Evolutionary conservation across 2,113 vertebrate genomes (phyloP).

Genomic region (Engraulis encrasicolus): DNA sequence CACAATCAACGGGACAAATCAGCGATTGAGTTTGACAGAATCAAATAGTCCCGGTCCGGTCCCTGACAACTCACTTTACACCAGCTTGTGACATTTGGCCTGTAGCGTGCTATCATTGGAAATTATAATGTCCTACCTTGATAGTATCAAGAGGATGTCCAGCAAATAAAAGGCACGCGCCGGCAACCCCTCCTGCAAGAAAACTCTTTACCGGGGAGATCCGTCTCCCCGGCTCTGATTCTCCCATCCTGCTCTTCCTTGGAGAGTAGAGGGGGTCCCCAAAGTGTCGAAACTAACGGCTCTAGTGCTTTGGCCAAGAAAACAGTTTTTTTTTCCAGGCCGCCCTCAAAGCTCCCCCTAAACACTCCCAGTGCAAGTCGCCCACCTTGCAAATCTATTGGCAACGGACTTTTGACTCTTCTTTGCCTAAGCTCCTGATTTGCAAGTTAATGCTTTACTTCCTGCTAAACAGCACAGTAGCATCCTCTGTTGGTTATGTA

Average conservation of each 20-base stretch:
- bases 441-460: constrained; percentile 26
- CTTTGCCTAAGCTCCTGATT: constrained; percentile 2
- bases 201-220: constrained; percentile 76
- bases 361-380: neutral
- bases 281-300: neutral
- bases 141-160: constrained; percentile 81
- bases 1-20: neutral
- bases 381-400: neutral
- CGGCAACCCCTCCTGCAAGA: constrained; percentile 69
- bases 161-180: constrained; percentile 71
- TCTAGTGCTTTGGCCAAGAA: neutral
- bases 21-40: neutral
- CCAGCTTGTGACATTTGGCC: neutral
- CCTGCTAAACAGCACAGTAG: neutral
- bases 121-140: no score
- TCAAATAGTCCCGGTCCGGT: neutral
- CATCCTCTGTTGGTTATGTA: constrained; percentile 2
- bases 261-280: neutral
- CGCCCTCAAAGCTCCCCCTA: neutral
- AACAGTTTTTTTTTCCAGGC: neutral
- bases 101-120: neutral
- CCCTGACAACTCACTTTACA: neutral
- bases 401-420: constrained; percentile 10
- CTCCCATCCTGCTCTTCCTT: constrained; percentile 53
- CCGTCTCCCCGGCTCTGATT: constrained; percentile 26